phyloP scores from a whole-genome alignment of 2,888 invertebrate genomes.

The Ferrisia virgata region DNA sequence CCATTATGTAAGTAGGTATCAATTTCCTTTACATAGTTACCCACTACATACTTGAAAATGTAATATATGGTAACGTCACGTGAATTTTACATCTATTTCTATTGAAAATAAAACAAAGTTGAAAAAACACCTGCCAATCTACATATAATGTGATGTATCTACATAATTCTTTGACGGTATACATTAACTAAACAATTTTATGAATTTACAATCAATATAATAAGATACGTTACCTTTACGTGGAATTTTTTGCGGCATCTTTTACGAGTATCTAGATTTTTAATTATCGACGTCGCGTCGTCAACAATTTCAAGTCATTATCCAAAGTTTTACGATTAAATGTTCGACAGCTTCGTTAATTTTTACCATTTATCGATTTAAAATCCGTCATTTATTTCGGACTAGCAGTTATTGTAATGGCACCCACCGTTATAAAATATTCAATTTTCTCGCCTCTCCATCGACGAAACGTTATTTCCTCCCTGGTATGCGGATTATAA shows the following conservation, averaged over 20 bases:
- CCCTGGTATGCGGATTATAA: constrained; percentile 4
- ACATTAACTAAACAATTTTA: not conserved
- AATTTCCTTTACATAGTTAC: too few species aligned
- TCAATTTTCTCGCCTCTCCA: constrained; percentile 8
- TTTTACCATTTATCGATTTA: constrained; percentile 15
- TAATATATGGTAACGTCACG: not conserved
- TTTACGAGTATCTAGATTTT: not conserved
- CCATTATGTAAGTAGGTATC: too few species aligned
- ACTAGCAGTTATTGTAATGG: not conserved
- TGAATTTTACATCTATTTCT: not conserved
- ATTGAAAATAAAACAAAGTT: not conserved
- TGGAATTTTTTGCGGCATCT: not conserved
- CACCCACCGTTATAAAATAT: not conserved
- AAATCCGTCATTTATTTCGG: not conserved
- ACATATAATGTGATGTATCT: too few species aligned
- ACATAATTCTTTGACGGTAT: not conserved
- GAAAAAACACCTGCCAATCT: not conserved
- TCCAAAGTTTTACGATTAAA: not conserved
- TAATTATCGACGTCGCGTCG: not conserved
- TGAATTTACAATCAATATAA: not conserved
- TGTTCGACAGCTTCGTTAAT: not conserved
- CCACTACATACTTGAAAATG: too few species aligned
- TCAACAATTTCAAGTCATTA: not conserved
- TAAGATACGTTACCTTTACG: not conserved
- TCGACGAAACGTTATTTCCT: constrained; percentile 17